Percentiles rank a stretch among this genome's conserved stretches.
These are phyloP conservation scores for Manis javanica DNA, from an alignment of 2,797 vertebrate species.

Conservation along the genomic window DNA sequence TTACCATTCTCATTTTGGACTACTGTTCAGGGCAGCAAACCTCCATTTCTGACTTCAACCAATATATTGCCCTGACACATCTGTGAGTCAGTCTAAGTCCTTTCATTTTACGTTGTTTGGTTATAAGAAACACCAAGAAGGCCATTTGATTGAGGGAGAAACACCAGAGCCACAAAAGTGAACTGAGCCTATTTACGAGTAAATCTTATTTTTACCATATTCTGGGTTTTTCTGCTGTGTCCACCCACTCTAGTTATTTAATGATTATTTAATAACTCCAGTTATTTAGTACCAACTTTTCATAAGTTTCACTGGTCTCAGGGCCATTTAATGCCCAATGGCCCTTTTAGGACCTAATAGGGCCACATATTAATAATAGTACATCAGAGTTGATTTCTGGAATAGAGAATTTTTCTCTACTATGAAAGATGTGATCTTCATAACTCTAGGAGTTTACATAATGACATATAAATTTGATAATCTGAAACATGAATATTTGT, in stretches of 20 bases:
- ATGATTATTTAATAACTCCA: not conserved
- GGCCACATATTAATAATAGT: not conserved
- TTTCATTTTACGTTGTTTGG: not conserved
- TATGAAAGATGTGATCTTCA: not conserved
- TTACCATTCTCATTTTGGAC: not conserved
- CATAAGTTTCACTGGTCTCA: not conserved
- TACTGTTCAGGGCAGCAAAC: not conserved
- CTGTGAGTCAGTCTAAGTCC: not conserved
- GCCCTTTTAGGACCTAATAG: not conserved
- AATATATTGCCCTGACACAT: not conserved
- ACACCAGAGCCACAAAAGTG: not conserved
- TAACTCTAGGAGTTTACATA: not conserved
- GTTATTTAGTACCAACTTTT: not conserved
- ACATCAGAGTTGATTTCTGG: not conserved
- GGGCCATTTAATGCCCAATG: not conserved
- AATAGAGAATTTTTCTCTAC: not conserved
- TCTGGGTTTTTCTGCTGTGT: not conserved
- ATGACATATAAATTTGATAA: not conserved
- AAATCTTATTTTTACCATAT: not conserved
- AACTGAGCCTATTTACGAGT: not conserved
- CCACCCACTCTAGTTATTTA: not conserved
- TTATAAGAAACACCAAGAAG: not conserved
- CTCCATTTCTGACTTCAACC: not conserved
- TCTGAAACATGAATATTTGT: constrained; percentile 15
- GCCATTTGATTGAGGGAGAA: not conserved